These are phyloP conservation scores for Sparidentex hasta DNA, from an alignment of 2,797 vertebrate species.

Conservation along the genomic window DNA sequence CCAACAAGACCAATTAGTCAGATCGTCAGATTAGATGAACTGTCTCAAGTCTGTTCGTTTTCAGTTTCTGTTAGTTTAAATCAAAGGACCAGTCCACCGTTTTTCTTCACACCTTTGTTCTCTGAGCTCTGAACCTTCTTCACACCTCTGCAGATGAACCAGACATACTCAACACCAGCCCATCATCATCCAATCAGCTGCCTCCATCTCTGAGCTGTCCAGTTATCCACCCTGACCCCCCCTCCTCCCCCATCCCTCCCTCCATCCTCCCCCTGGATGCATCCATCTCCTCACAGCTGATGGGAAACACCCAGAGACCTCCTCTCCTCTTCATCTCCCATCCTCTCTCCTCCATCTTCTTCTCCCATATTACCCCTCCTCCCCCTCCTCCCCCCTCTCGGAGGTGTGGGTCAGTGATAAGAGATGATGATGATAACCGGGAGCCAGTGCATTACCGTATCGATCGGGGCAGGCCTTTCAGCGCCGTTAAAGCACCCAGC, in stretches of 20 bases:
- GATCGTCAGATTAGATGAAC: not conserved
- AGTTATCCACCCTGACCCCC: slow-evolving; percentile 6
- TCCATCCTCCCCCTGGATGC: not conserved
- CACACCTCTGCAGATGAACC: not conserved
- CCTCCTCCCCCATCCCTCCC: not conserved
- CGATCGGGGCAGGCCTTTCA: slow-evolving; percentile 73
- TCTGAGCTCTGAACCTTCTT: too few relatives aligned
- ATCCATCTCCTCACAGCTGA: slow-evolving; percentile 45
- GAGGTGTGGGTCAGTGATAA: slow-evolving; percentile 77
- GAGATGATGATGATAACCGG: slow-evolving; percentile 79
- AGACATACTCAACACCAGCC: not conserved
- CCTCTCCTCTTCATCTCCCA: not conserved
- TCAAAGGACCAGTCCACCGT: not conserved
- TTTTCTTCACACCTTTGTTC: not conserved
- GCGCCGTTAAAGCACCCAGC: slow-evolving; percentile 68
- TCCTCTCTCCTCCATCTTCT: slow-evolving; percentile 9
- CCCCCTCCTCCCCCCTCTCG: not conserved
- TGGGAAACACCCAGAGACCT: slow-evolving; percentile 51
- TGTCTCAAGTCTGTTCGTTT: not conserved
- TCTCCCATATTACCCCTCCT: slow-evolving; percentile 14
- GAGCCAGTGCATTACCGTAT: slow-evolving; percentile 76
- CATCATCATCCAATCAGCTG: slow-evolving; percentile 43
- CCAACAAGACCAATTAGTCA: not conserved
- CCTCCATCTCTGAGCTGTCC: slow-evolving; percentile 24
- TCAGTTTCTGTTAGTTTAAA: not conserved